Evolutionary conservation across 2,797 vertebrate genomes (phyloP), one percentile per base, ranked within the genome.

Genomic region (Anableps anableps): DNA sequence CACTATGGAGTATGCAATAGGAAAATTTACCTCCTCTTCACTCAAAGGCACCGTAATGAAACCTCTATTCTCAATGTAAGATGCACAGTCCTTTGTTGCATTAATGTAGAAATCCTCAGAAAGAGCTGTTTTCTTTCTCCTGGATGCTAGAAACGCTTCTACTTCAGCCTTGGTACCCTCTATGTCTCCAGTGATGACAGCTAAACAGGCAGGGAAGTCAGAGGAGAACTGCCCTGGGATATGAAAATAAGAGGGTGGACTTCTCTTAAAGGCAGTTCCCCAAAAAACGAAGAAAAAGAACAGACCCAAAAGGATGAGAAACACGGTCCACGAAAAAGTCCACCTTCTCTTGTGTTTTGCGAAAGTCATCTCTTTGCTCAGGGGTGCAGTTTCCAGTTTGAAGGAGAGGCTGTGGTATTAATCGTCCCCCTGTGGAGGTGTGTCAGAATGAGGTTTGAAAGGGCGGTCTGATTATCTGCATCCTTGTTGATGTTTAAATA

Each of bases 1-100:
- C 88, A 97, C 97, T 92, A 97, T 97, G 17, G 97, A 97, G 82
- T 96, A 98, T 0, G 97, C 96, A 2, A 98, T 95, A 0, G 97
- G 97, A 47, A 97, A 98, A 0, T 95, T 81, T 0, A 23, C 83
- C 84, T 97, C 97, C 72, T 96, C 96, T 23, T 86, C 80, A 82
- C 96, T 97, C 60, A 96, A 84, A 5, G 96, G 86, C 14, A 72
- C 78, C 2, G 87, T 93, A 1, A 96, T 23, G 77, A 95, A 97
- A 16, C 91, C 94, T 88, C 96, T 94, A 0, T 82, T 6, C 55
- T 34, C 14, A 62, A 93, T 82, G 76, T 94, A 98, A 38, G 45
- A 26, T 2, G 80, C n/a, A n/a, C 97, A 98, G 81, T 97, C 91
- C 1, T 82, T 78, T 9, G 97, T 96, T 72, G 89, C 72, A 21